Evolutionary conservation across 2,113 vertebrate genomes (phyloP), one percentile per base, ranked within the genome.

Genomic region (Uria lomvia): DNA sequence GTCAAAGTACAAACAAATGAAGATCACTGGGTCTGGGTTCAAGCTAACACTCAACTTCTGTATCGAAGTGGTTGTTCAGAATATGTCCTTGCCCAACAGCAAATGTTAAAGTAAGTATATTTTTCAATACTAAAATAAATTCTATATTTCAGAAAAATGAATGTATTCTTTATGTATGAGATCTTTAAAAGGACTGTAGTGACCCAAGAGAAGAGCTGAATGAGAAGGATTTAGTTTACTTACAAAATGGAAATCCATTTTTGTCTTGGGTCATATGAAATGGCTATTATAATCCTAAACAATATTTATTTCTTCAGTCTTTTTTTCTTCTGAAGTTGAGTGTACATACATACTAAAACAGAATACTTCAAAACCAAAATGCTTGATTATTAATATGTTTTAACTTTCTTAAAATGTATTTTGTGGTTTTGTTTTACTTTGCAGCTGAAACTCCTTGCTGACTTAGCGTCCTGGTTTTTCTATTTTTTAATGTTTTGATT

Each of bases 11-110:
- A 98, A 67, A 82, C 90, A 53, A 98, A 98, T 15, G 94, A 98
- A 38, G 97, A 98, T 76, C 97, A 94, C 58, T 98, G 98, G 98
- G 95, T 98, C 93, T 98, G 97, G 97, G 92, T 97, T 76, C 97
- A 98, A 68, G 94, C 97, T 70, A 97, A 98, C 43, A 76, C 97
- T 56, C 96, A 97, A 11, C 96, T 98, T 84, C 79, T 97, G 24
- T 98, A 97, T 80, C 97, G 97, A 91, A 97, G 97, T 84, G 94
- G 97, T 15, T 92, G 94, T 70, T 97, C 98, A 21, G 97, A 98
- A 58, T 97, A 98, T 14, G 58, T 97, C 68, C 63, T 97, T 55
- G 84, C 96, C 26, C 96, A 97, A 12, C 95, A 97, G 60, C 97
- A 96, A 77, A 68, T 81, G 12, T 40, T 94, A 49, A 97, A 97